phyloP scores from a whole-genome alignment of 2,888 invertebrate genomes.

The Nomada goodeniana region DNA sequence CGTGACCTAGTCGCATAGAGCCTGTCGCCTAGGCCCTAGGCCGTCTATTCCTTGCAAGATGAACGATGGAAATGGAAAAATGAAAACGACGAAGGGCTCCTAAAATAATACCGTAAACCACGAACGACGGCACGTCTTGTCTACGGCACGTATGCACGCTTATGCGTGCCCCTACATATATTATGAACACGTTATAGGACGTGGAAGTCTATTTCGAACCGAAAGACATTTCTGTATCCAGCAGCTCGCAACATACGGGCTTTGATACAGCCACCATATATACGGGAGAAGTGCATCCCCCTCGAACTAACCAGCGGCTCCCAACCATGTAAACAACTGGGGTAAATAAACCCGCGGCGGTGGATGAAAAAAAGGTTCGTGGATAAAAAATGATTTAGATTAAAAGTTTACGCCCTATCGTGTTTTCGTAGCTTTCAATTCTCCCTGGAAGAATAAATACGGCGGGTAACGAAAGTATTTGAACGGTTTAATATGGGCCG shows the following conservation, averaged over 20 bases:
- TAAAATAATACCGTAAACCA: slow-evolving; percentile 69
- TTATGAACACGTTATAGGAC: slow-evolving; percentile 58
- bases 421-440: not conserved
- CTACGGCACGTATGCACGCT: slow-evolving; percentile 37
- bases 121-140: slow-evolving; percentile 36
- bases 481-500: too few species aligned
- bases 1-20: slow-evolving; percentile 70
- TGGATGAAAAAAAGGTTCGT: not conserved
- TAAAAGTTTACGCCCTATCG: slow-evolving; percentile 4
- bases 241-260: slow-evolving; percentile 65
- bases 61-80: slow-evolving; percentile 7
- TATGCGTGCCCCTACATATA: slow-evolving; percentile 51
- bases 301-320: slow-evolving; percentile 63
- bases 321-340: slow-evolving; percentile 61
- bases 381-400: not conserved
- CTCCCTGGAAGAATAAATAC: not conserved
- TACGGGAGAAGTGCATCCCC: slow-evolving; percentile 68
- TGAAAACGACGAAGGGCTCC: slow-evolving; percentile 33
- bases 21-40: slow-evolving; percentile 56
- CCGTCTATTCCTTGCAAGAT: slow-evolving; percentile 26
- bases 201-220: slow-evolving; percentile 73
- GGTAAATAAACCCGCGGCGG: not conserved
- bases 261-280: slow-evolving; percentile 68
- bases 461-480: too few species aligned
- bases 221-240: slow-evolving; percentile 61